Conservation (phyloP, 1,140 invertebrate genomes). For the Drosophila lini region DNA sequence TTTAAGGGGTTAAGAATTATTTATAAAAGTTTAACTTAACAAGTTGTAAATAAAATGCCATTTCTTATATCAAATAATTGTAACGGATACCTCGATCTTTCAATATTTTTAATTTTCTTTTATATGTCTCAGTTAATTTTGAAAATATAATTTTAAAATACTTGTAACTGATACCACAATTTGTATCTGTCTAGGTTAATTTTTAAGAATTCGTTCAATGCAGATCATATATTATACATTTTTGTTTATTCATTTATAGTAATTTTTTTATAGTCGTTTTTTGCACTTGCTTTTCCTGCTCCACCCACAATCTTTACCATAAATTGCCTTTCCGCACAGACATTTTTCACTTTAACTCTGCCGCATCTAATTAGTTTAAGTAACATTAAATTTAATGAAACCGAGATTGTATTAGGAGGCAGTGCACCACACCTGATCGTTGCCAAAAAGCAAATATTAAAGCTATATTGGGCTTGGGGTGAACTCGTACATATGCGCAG, state of each 20-base stretch:
- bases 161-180: background rate
- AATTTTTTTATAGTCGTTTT: background rate
- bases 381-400: conserved; percentile 1
- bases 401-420: background rate
- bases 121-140: too few relatives aligned
- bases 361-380: conserved; percentile 3
- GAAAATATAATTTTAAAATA: background rate
- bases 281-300: background rate
- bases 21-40: background rate
- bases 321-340: background rate
- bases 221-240: too few relatives aligned
- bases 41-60: background rate
- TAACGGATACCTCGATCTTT: background rate
- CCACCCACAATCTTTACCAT: conserved; percentile 19
- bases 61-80: background rate
- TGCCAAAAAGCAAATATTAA: conserved; percentile 16
- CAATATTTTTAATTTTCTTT: background rate
- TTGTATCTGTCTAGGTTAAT: too few relatives aligned
- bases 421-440: conserved; percentile 32
- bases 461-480: conserved; percentile 4
- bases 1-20: background rate
- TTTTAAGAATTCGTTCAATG: background rate
- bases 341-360: background rate
- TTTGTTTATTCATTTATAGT: background rate
- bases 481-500: conserved; percentile 19